phyloP scores from a whole-genome alignment of 2,888 invertebrate genomes.

The Nomada lathburiana region DNA sequence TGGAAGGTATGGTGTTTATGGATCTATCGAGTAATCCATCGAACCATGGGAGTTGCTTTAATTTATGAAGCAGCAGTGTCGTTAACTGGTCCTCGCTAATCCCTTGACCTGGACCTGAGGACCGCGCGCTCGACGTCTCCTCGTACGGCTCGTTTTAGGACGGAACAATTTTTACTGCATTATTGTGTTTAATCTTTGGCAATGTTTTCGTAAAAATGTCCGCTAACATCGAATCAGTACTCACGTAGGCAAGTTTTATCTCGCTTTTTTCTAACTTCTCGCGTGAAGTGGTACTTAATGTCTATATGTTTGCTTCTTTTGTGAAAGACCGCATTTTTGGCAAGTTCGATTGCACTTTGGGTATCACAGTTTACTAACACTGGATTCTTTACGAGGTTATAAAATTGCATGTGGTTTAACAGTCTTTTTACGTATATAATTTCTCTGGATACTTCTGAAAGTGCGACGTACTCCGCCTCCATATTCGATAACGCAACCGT shows the following conservation, averaged over 20 bases:
- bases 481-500: neutral
- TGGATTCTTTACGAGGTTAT: neutral
- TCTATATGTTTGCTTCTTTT: slow-evolving; percentile 3
- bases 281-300: neutral
- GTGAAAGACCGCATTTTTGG: neutral
- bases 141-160: too few species aligned
- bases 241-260: neutral
- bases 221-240: neutral
- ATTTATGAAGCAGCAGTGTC: too few species aligned
- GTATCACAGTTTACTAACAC: neutral
- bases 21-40: too few species aligned
- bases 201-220: neutral
- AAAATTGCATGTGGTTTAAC: neutral
- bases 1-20: too few species aligned
- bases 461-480: neutral
- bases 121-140: too few species aligned
- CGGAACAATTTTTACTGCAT: neutral
- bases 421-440: neutral
- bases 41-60: too few species aligned
- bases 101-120: too few species aligned
- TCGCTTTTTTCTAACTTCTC: neutral
- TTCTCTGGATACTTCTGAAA: slow-evolving; percentile 3
- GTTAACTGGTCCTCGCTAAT: too few species aligned
- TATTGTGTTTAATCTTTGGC: neutral
- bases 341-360: slow-evolving; percentile 1